Conservation (phyloP, 2,113 vertebrate genomes). For the Petaurus breviceps region DNA sequence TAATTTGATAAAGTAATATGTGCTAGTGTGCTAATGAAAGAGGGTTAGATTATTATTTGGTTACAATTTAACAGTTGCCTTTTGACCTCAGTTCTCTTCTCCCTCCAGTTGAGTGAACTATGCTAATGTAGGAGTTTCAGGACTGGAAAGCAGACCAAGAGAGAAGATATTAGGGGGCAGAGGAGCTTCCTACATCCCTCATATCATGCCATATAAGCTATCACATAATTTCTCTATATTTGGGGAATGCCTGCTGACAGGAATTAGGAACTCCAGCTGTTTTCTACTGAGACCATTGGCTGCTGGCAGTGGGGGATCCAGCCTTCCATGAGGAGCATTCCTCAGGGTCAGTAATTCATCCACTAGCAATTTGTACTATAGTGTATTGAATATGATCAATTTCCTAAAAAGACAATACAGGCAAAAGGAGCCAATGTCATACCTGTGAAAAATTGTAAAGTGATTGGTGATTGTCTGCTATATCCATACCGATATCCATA, state of each 20-base stretch:
- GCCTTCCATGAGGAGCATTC: neutral
- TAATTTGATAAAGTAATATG: neutral
- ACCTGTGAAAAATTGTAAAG: rapidly evolving
- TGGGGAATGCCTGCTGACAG: neutral
- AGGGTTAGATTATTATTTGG: neutral
- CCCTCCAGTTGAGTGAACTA: neutral
- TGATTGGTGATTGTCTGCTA: no score
- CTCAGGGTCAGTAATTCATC: rapidly evolving
- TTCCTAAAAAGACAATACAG: neutral
- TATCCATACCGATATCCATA: no score
- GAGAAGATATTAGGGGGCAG: neutral
- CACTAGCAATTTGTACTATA: neutral
- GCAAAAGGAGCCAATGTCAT: neutral
- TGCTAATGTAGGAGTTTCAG: neutral
- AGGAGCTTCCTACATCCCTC: neutral
- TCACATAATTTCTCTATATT: neutral
- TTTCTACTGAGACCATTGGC: neutral
- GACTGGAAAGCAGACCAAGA: neutral
- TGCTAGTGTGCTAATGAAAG: neutral
- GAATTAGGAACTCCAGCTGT: neutral
- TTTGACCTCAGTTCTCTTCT: neutral
- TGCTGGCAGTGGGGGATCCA: neutral
- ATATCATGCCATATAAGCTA: neutral
- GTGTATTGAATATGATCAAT: rapidly evolving
- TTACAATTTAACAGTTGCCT: neutral